These are phyloP conservation scores for Brachionus sp. DNA, from an alignment of 1,140 invertebrate species.

Conservation along the genomic window DNA sequence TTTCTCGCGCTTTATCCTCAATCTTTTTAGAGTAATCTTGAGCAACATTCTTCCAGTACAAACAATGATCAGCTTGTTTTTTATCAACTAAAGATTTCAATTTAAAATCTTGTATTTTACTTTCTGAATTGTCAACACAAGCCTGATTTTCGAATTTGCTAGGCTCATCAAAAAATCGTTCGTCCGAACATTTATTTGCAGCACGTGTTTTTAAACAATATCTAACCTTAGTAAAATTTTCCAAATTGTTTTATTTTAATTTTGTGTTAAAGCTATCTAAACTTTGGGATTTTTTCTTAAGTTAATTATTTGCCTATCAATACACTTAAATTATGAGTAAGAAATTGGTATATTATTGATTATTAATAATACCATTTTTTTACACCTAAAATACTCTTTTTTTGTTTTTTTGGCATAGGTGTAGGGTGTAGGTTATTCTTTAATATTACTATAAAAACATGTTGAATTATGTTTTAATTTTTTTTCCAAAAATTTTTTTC, in stretches of 20 bases:
- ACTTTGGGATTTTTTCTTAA: too few relatives aligned
- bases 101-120: background rate
- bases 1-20: background rate
- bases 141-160: background rate
- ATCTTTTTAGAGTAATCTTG: slow-evolving; percentile 26
- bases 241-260: background rate
- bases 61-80: slow-evolving; percentile 17
- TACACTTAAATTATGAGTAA: too few relatives aligned
- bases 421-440: too few relatives aligned
- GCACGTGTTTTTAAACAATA: background rate
- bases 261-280: too few relatives aligned
- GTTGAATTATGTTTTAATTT: too few relatives aligned
- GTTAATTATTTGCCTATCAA: too few relatives aligned
- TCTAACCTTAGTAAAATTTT: background rate
- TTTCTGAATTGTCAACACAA: background rate
- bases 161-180: background rate
- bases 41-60: slow-evolving; percentile 20
- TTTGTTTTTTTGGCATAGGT: too few relatives aligned
- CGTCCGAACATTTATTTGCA: background rate
- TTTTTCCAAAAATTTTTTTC: too few relatives aligned
- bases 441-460: too few relatives aligned
- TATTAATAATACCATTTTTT: too few relatives aligned
- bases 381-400: too few relatives aligned
- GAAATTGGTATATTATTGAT: too few relatives aligned
- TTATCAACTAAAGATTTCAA: background rate